A percentile compares a stretch with the other conserved stretches of the same genome.
Conservation (phyloP, 2,797 vertebrate genomes). For the Cryptoprocta ferox region DNA sequence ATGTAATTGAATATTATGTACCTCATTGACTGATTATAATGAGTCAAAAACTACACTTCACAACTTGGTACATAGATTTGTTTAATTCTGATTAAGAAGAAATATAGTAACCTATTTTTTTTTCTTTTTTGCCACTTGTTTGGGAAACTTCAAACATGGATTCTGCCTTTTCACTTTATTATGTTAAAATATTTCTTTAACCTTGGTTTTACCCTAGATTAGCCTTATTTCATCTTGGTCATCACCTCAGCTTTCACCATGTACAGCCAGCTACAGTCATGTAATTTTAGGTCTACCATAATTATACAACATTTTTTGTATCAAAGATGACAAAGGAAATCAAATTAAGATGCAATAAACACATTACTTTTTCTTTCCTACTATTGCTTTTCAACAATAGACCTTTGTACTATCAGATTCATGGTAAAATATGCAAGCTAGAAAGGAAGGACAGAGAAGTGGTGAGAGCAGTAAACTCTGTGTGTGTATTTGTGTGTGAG, state of each 20-base stretch:
- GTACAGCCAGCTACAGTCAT: not conserved
- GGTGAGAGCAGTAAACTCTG: accelerated
- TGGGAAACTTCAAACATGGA: not conserved
- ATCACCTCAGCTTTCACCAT: not conserved
- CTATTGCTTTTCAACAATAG: not conserved
- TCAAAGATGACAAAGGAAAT: not conserved
- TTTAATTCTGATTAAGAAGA: not conserved
- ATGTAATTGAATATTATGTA: not conserved
- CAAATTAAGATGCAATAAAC: not conserved
- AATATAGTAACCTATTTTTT: not conserved
- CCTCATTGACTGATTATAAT: not conserved
- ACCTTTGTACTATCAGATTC: not conserved
- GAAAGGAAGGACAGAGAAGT: not conserved
- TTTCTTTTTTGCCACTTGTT: not conserved
- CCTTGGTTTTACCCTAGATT: not conserved
- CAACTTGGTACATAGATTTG: not conserved
- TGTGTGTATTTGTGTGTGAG: not conserved
- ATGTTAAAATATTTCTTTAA: not conserved
- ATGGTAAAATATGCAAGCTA: not conserved
- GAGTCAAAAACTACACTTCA: not conserved
- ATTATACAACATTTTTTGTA: not conserved
- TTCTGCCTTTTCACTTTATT: not conserved
- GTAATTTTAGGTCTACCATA: not conserved
- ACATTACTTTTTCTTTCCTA: not conserved
- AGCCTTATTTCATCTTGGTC: not conserved